Evolutionary conservation across 2,888 invertebrate genomes (phyloP).

Genomic region (Cybosia mesomella): DNA sequence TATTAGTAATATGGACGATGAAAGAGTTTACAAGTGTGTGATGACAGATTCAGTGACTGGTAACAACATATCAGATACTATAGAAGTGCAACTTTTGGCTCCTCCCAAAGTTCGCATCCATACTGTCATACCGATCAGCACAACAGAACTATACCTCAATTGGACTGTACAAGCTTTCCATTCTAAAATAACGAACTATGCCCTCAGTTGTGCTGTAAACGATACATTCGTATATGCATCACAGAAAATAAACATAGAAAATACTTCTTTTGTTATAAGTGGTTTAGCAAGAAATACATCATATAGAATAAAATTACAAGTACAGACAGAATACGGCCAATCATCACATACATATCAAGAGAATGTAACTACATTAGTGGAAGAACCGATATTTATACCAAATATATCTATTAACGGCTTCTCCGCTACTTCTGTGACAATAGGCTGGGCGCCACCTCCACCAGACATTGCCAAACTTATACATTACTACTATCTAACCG

Average conservation of each 20-base stretch:
- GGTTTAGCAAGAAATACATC: conserved; percentile 89
- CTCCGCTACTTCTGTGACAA: conserved; percentile 91
- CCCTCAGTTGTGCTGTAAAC: conserved; percentile 61
- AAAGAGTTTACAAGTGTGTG: conserved; percentile 86
- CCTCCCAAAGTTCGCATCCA: conserved; percentile 91
- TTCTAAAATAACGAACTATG: conserved; percentile 88
- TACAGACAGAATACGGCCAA: conserved; percentile 88
- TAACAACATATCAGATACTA: conserved; percentile 74
- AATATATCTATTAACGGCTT: conserved; percentile 91
- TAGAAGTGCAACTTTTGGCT: conserved; percentile 88
- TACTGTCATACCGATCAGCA: conserved; percentile 91
- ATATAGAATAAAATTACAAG: conserved; percentile 90
- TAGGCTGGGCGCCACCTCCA: conserved; percentile 92
- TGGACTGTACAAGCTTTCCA: conserved; percentile 94
- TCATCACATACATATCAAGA: too few species aligned
- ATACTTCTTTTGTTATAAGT: conserved; percentile 90
- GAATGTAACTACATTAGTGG: conserved; percentile 87
- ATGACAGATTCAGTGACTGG: conserved; percentile 66
- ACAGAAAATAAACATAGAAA: conserved; percentile 88
- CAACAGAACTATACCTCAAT: conserved; percentile 91
- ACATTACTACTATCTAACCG: conserved; percentile 91
- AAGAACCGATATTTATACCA: conserved; percentile 93
- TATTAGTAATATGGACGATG: conserved; percentile 88
- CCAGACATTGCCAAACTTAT: conserved; percentile 89
- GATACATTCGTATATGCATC: conserved; percentile 58